These are phyloP conservation scores for Seriola quinqueradiata DNA, from an alignment of 2,113 vertebrate species.

Conservation along the genomic window DNA sequence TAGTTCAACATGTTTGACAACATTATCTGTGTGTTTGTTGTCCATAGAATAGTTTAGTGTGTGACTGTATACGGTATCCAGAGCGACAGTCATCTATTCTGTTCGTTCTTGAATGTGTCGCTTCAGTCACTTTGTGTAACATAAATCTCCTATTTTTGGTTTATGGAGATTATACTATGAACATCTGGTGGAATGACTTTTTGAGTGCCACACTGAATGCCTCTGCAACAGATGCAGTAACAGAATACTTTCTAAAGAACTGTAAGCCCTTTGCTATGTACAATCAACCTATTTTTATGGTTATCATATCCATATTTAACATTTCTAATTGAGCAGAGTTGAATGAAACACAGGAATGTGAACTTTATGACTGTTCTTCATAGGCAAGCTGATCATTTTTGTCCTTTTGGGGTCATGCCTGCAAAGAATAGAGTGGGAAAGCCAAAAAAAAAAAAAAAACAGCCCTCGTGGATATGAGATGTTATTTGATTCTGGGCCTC, in stretches of 20 bases:
- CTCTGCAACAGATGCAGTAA: constrained; percentile 19
- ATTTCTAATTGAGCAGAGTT: constrained; percentile 29
- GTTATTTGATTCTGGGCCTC: constrained; percentile 23
- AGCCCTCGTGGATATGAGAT: constrained; percentile 23
- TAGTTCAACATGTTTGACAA: constrained; percentile 4
- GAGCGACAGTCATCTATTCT: background rate
- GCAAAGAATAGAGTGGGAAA: constrained; percentile 10
- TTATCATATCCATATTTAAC: constrained; percentile 17
- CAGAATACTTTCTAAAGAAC: background rate
- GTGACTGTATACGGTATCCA: background rate
- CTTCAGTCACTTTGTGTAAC: constrained; percentile 13
- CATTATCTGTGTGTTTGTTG: constrained; percentile 3
- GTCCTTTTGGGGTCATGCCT: constrained; percentile 61
- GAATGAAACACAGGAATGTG: constrained; percentile 53
- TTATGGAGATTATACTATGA: constrained; percentile 41
- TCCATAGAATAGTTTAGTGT: background rate
- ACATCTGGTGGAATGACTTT: constrained; percentile 45
- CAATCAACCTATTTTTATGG: constrained; percentile 17
- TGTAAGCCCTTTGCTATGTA: background rate
- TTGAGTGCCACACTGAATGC: constrained; percentile 11
- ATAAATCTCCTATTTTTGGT: constrained; percentile 53
- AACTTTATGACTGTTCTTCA: constrained; percentile 15
- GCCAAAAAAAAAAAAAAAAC: constrained; percentile 15
- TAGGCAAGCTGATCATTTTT: constrained; percentile 46
- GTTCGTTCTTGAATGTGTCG: background rate